These are phyloP conservation scores for Corella eumyota DNA, from an alignment of 23 tunicate species.

Conservation along the genomic window DNA sequence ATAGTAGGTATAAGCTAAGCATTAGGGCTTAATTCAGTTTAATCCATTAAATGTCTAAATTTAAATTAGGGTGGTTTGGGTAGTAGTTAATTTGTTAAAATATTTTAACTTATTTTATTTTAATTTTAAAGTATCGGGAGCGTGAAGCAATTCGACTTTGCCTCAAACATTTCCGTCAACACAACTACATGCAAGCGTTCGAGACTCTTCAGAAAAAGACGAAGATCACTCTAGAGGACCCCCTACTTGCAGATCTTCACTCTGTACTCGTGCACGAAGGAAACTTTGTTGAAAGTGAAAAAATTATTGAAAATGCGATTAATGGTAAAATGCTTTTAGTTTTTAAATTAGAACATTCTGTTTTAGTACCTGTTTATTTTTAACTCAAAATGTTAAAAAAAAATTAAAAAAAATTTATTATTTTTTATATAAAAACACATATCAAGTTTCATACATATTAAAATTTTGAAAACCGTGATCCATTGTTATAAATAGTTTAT, in stretches of 20 bases:
- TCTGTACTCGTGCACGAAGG: constrained; percentile 42
- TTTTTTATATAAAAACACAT: background rate
- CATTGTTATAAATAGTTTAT: too few species aligned
- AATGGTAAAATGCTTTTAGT: constrained; percentile 6
- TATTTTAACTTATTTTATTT: too few species aligned
- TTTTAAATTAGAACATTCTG: background rate
- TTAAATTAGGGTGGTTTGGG: too few species aligned
- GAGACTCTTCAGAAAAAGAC: constrained; percentile 56
- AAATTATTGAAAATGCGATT: constrained; percentile 40
- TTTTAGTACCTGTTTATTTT: background rate
- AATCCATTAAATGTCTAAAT: too few species aligned
- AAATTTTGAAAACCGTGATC: too few species aligned
- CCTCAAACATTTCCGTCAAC: constrained; percentile 79
- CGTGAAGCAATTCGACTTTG: constrained; percentile 53
- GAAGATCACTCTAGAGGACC: constrained; percentile 45
- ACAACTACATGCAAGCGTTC: constrained; percentile 72
- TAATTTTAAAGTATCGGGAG: constrained; percentile 67
- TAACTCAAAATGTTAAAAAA: background rate
- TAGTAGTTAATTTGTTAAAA: too few species aligned
- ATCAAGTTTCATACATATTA: background rate
- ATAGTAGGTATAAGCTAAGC: too few species aligned
- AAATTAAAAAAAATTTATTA: background rate
- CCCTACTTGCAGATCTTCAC: constrained; percentile 46
- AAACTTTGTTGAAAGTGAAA: constrained; percentile 50
- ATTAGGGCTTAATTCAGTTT: too few species aligned